Conservation (phyloP, 2,888 invertebrate species). For the Drosophila prolongata region DNA sequence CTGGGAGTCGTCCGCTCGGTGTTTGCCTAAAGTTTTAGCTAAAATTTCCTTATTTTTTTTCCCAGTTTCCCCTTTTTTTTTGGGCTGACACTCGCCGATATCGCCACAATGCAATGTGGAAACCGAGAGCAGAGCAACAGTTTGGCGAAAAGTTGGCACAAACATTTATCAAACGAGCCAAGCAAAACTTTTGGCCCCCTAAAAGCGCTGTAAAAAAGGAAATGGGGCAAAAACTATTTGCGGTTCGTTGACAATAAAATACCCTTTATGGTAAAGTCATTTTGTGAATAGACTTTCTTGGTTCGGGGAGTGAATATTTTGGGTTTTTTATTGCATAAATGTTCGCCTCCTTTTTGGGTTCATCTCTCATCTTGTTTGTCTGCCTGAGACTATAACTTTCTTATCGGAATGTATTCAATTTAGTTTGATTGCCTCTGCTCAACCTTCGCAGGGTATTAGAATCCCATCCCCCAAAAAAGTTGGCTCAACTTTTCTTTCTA, state of each 20-base stretch:
- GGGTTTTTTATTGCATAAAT: constrained; percentile 12
- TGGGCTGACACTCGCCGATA: constrained; percentile 50
- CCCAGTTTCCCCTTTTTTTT: constrained; percentile 7
- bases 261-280: constrained; percentile 34
- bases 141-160: constrained; percentile 68
- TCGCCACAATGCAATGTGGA: constrained; percentile 42
- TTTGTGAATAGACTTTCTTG: neutral
- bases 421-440: constrained; percentile 29
- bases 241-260: constrained; percentile 51
- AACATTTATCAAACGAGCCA: constrained; percentile 73
- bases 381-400: constrained; percentile 12
- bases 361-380: constrained; percentile 1
- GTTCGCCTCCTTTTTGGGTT: constrained; percentile 5
- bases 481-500: constrained; percentile 3
- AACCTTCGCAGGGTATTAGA: constrained; percentile 28
- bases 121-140: constrained; percentile 59
- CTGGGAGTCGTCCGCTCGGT: constrained; percentile 37
- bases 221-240: constrained; percentile 44
- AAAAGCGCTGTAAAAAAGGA: constrained; percentile 38
- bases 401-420: constrained; percentile 28
- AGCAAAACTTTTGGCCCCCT: constrained; percentile 50
- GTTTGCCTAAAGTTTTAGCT: constrained; percentile 73
- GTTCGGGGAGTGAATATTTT: neutral
- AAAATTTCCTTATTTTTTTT: constrained; percentile 55
- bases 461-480: neutral